These are phyloP conservation scores for Pectinophora gossypiella DNA, from an alignment of 1,140 invertebrate species.

Conservation along the genomic window DNA sequence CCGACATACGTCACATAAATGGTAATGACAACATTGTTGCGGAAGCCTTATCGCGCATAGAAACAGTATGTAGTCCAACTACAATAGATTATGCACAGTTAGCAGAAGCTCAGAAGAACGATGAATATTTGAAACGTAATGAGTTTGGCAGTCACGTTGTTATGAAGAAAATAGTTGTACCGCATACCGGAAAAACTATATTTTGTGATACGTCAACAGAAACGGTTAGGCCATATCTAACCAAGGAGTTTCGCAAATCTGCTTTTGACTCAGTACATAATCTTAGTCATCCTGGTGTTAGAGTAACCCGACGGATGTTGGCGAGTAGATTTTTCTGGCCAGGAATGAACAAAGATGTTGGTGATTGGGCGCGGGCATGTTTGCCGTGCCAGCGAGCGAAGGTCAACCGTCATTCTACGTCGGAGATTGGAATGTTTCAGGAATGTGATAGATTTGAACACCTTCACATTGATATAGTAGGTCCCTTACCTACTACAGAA, in stretches of 20 bases:
- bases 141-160: not conserved
- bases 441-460: slow-evolving; percentile 45
- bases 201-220: slow-evolving; percentile 1
- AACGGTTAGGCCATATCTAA: not conserved
- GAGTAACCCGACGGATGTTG: not conserved
- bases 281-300: slow-evolving; percentile 2
- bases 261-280: not conserved
- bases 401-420: not conserved
- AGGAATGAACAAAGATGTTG: slow-evolving; percentile 39
- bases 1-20: not conserved
- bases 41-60: slow-evolving; percentile 22
- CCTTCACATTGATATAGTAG: slow-evolving; percentile 33
- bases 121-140: not conserved
- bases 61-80: not conserved
- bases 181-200: not conserved
- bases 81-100: slow-evolving; percentile 13
- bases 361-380: slow-evolving; percentile 28
- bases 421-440: slow-evolving; percentile 6
- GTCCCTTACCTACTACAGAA: slow-evolving; percentile 42
- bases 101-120: not conserved
- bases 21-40: slow-evolving; percentile 11
- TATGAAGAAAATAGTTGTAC: not conserved
- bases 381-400: slow-evolving; percentile 22
- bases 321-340: not conserved
- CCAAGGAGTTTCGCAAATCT: not conserved